Evolutionary conservation across 1,140 invertebrate genomes (phyloP), one percentile per base, ranked within the genome.

Genomic region (Coelopa frigida): DNA sequence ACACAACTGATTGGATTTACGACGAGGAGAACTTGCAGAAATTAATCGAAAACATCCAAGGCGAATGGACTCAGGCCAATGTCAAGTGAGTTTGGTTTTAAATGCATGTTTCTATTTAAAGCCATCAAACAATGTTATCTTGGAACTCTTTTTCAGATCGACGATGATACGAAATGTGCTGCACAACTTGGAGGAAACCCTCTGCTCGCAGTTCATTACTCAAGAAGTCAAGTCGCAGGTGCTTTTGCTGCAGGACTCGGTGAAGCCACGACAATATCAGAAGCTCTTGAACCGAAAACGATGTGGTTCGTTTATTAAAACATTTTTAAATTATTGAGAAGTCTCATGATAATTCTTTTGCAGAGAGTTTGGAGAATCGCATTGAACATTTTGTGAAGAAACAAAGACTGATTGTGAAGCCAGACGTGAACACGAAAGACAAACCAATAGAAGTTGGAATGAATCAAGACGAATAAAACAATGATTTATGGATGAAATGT

Each of bases 121-220:
- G n/a, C n/a, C n/a, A n/a, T n/a, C n/a, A n/a, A n/a, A n/a, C n/a
- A n/a, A n/a, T n/a, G n/a, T n/a, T n/a, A n/a, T n/a, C 6, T 36
- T 8, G 7, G 18, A 10, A 36, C 10, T 20, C 10, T 46, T 46
- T 46, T 48, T 6, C 70, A 88, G 84, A 68, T 68, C 80, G 29
- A 73, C 78, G 14, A 90, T 90, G 85, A 78, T 87, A 33, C 77
- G 76, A 52, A 75, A 77, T 58, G 83, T 85, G 68, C 57, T 90
- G 24, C 57, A 73, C 11, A 71, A 80, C 48, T 66, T 88, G 44
- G 75, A 80, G 62, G 44, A 15, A 5, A 47, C 71, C 5, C 57
- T 66, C 1, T 15, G 47, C 37, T 11, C 43, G 7, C 15, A 44
- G 32, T 67, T 50, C 46, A 23, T 35, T 17, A 15, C 43, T 3